Evolutionary conservation across 2,113 vertebrate genomes (phyloP), one percentile per base, ranked within the genome.

Genomic region (Labeo rohita): DNA sequence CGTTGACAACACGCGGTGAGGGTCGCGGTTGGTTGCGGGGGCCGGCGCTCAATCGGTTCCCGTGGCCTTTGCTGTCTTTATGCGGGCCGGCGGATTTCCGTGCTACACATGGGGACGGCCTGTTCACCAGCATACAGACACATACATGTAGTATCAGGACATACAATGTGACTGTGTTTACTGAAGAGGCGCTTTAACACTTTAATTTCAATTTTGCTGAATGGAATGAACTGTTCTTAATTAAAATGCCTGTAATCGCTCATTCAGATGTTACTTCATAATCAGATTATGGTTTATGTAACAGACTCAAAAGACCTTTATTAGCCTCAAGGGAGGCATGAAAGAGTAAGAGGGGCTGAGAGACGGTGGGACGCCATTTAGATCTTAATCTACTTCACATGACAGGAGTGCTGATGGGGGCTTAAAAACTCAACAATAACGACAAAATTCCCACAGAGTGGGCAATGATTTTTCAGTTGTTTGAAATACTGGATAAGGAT

Each of bases 41-140:
- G 3, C 95, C 93, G 4, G 91, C 94, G 23, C 96, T 95, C 10
- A 94, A 73, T 0, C 97, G 96, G 74, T 96, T 97, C 90, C 94
- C 95, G 54, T 96, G 94, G 52, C 93, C 91, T 92, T 96, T 96
- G 84, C 95, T 91, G 11, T 99, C 98, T 87, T 93, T 97, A 83
- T 94, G 95, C 0, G 94, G 94, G 84, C 93, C 92, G 39, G 96
- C 93, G 59, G 96, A 94, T 47, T 96, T 95, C 85, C 96, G 96
- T 80, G 95, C 93, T 65, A 93, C 95, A 92, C 95, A 95, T 63
- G 97, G 96, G 2, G 95, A 96, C 78, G 95, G 92, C 93, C 97
- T 97, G 92, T 83, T 90, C 3, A 66, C 18, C 34, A n/a, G 34
- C 43, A 56, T 11, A 73, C n/a, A 80, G 18, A 3, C 28, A 80